Evolutionary conservation across 1,140 invertebrate species (phyloP).

Genomic region (Thalassaphorura encarpata): DNA sequence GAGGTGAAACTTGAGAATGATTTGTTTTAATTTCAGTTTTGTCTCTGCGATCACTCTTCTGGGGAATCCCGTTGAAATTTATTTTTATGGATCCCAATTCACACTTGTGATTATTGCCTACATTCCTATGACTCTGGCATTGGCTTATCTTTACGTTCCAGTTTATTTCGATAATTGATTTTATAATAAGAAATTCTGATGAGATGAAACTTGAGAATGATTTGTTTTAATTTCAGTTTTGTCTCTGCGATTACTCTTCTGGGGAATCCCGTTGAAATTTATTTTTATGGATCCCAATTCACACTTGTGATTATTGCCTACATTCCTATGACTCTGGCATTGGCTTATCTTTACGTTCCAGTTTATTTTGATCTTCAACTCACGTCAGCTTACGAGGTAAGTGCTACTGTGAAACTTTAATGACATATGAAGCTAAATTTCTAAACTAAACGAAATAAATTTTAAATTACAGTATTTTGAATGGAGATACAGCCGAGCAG

Average conservation of each 20-base stretch:
- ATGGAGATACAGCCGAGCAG: constrained; percentile 4
- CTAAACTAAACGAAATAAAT: neutral
- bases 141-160: constrained; percentile 41
- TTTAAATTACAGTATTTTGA: constrained; percentile 10
- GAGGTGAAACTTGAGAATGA: no score
- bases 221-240: no score
- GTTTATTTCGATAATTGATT: no score
- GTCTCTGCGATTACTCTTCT: no score
- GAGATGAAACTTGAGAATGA: no score
- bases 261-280: no score
- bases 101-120: constrained; percentile 35
- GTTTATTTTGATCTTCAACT: constrained; percentile 44
- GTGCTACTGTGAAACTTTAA: neutral
- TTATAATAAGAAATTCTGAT: no score
- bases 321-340: constrained; percentile 39
- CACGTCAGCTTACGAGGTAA: constrained; percentile 73
- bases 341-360: constrained; percentile 43
- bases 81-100: constrained; percentile 37
- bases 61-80: no score
- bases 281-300: constrained; percentile 37
- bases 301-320: constrained; percentile 35
- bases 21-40: no score
- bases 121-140: constrained; percentile 39
- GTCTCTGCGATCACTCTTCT: no score
- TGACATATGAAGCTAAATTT: neutral